Percentiles rank a stretch among this genome's conserved stretches.
phyloP scores from a whole-genome alignment of 2,888 invertebrate species.

The Limnephilus lunatus region DNA sequence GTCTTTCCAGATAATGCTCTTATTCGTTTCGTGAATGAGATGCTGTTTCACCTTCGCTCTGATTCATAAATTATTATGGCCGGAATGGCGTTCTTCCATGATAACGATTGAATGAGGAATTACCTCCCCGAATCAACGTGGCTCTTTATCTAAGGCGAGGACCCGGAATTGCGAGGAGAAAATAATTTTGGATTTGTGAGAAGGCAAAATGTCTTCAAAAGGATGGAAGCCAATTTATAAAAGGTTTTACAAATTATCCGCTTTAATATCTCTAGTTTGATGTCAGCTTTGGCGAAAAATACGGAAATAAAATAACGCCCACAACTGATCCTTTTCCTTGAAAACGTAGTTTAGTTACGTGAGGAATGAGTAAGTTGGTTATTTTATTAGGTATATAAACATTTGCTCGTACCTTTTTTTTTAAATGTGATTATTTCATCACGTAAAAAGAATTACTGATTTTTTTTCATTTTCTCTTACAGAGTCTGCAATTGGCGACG shows the following conservation, averaged over 20 bases:
- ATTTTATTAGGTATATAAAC: not conserved
- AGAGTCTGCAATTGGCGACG: too few species aligned
- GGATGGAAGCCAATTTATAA: constrained; percentile 12
- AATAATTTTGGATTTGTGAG: constrained; percentile 22
- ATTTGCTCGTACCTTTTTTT: too few species aligned
- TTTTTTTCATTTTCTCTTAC: too few species aligned
- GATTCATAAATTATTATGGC: constrained; percentile 60
- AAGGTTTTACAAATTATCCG: constrained; percentile 5
- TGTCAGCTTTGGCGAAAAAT: not conserved
- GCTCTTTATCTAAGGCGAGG: constrained; percentile 27
- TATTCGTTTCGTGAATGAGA: constrained; percentile 54
- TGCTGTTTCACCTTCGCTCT: constrained; percentile 53
- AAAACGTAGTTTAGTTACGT: not conserved
- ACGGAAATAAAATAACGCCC: not conserved
- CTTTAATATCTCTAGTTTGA: constrained; percentile 14
- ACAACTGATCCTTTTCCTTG: not conserved
- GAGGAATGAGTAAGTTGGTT: not conserved
- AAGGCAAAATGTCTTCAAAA: constrained; percentile 4
- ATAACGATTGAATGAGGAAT: constrained; percentile 45
- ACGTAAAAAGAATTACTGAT: too few species aligned
- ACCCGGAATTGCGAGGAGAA: constrained; percentile 16
- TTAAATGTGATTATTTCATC: not conserved
- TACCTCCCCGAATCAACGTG: constrained; percentile 18
- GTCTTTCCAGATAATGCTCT: constrained; percentile 51
- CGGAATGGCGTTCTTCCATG: constrained; percentile 42